These are phyloP conservation scores for Crenichthys baileyi DNA, from an alignment of 2,797 vertebrate species.

Conservation along the genomic window DNA sequence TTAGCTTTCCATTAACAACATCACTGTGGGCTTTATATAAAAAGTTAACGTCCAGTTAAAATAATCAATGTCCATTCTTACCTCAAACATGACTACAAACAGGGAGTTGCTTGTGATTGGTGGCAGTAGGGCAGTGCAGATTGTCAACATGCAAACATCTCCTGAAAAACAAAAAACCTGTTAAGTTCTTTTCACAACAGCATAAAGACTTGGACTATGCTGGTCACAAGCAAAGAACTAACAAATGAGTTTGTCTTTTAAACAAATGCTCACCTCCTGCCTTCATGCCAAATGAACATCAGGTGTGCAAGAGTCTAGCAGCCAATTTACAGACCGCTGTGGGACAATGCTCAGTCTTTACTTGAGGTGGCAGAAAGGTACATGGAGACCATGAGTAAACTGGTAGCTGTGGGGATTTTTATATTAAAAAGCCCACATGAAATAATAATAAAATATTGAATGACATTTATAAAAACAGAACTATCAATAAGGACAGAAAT, in stretches of 20 bases:
- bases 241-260: conserved; percentile 43
- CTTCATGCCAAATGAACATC: conserved; percentile 54
- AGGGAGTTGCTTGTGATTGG: not conserved
- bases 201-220: not conserved
- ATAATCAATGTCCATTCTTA: conserved; percentile 24
- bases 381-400: too few relatives aligned
- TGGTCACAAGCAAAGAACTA: not conserved
- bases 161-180: too few relatives aligned
- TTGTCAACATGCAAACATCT: not conserved
- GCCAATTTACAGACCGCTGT: conserved; percentile 47
- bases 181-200: not conserved
- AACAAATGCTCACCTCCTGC: conserved; percentile 43
- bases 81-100: conserved; percentile 69
- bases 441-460: too few relatives aligned
- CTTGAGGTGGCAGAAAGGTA: too few relatives aligned
- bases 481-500: too few relatives aligned
- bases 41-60: too few relatives aligned
- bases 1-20: not conserved
- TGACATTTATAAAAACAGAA: too few relatives aligned
- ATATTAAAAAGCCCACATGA: too few relatives aligned
- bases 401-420: too few relatives aligned
- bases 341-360: too few relatives aligned
- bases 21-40: not conserved
- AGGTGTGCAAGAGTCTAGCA: conserved; percentile 64
- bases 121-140: not conserved